phyloP scores from a whole-genome alignment of 2,113 vertebrate genomes.

The Lanius collurio region DNA sequence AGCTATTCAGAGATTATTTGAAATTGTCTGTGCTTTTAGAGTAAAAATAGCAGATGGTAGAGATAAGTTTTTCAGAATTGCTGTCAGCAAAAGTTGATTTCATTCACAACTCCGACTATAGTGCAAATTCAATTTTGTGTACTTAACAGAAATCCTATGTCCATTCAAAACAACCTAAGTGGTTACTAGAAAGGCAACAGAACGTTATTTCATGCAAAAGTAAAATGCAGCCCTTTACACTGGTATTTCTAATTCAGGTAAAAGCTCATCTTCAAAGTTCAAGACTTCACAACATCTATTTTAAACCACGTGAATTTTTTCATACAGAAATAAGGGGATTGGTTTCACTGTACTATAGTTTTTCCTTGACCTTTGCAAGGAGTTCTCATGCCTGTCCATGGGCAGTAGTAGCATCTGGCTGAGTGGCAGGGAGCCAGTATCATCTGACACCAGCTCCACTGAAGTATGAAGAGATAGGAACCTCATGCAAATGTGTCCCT shows the following conservation, averaged over 20 bases:
- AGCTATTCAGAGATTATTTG: not conserved
- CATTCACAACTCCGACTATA: not conserved
- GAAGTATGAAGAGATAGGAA: not conserved
- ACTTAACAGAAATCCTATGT: not conserved
- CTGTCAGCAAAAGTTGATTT: not conserved
- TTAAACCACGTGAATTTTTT: not conserved
- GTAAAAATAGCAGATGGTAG: not conserved
- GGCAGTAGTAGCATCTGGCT: not conserved
- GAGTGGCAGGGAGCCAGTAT: not conserved
- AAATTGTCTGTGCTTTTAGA: not conserved
- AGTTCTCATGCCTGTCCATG: not conserved
- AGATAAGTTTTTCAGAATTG: not conserved
- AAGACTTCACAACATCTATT: not conserved
- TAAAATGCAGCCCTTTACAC: not conserved
- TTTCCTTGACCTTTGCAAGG: not conserved
- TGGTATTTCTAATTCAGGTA: not conserved
- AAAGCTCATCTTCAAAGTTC: not conserved
- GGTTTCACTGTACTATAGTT: not conserved
- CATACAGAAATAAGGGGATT: not conserved
- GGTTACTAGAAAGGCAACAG: not conserved
- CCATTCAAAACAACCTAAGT: not conserved
- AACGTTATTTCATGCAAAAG: not conserved
- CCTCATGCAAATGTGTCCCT: not conserved
- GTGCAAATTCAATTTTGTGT: not conserved
- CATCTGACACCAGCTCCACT: not conserved